Evolutionary conservation across 2,888 invertebrate genomes (phyloP).

Genomic region (Troilus luridus): DNA sequence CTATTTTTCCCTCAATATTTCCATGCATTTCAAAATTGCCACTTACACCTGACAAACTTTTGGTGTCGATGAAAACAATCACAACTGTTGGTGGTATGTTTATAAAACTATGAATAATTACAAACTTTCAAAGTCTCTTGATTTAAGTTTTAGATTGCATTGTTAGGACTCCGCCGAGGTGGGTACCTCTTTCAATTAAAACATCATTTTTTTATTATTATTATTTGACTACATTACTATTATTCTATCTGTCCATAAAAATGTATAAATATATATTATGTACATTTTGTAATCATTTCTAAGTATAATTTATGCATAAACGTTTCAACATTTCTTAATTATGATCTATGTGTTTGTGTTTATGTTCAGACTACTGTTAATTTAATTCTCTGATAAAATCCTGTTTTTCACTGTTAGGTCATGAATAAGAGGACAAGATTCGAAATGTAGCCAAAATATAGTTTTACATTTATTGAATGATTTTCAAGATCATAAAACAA

Average conservation of each 20-base stretch:
- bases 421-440: too few species aligned
- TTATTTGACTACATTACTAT: not conserved
- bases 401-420: too few species aligned
- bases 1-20: not conserved
- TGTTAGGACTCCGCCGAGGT: not conserved
- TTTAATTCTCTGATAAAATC: too few species aligned
- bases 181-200: not conserved
- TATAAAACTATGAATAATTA: not conserved
- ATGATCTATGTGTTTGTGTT: not conserved
- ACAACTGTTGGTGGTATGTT: not conserved
- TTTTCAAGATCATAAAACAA: too few species aligned
- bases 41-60: not conserved
- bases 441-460: too few species aligned
- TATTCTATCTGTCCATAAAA: too few species aligned
- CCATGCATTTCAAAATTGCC: not conserved
- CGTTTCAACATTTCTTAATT: not conserved
- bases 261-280: too few species aligned
- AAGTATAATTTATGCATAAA: not conserved
- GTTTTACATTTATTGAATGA: too few species aligned
- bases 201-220: not conserved
- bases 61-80: not conserved
- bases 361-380: not conserved
- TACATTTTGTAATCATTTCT: too few species aligned
- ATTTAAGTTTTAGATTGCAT: not conserved
- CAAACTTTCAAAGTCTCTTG: not conserved